These are phyloP conservation scores for Caenorhabditis remanei DNA, from an alignment of 1,140 invertebrate species.

Conservation along the genomic window DNA sequence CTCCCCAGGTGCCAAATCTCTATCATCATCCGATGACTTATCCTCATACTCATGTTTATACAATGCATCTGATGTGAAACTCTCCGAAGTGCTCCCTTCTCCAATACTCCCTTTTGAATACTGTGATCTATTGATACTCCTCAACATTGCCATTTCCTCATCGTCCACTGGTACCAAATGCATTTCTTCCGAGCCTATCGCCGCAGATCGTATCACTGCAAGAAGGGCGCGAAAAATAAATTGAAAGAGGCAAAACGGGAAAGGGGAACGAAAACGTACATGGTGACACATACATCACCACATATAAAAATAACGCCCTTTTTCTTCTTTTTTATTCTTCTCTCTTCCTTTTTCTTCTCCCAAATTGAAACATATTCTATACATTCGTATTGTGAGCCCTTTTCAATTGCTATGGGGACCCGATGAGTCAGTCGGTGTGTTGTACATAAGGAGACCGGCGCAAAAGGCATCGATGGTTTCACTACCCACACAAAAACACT, in stretches of 20 bases:
- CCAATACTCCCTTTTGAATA: slow-evolving; percentile 9
- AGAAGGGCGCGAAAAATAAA: background rate
- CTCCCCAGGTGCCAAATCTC: background rate
- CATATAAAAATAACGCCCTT: slow-evolving; percentile 33
- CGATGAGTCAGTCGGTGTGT: background rate
- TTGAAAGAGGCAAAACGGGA: background rate
- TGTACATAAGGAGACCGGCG: background rate
- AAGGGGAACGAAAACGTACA: background rate
- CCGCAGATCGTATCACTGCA: slow-evolving; percentile 46
- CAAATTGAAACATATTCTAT: slow-evolving; percentile 45
- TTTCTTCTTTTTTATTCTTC: background rate
- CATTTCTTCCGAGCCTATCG: slow-evolving; percentile 36
- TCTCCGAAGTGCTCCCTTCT: background rate
- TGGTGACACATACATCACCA: slow-evolving; percentile 17
- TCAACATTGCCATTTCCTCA: slow-evolving; percentile 40
- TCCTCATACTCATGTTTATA: slow-evolving; percentile 48
- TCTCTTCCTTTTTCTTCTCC: background rate
- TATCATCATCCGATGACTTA: slow-evolving; percentile 40
- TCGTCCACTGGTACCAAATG: slow-evolving; percentile 35
- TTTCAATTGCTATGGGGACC: slow-evolving; percentile 13
- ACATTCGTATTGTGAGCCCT: slow-evolving; percentile 52
- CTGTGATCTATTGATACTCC: slow-evolving; percentile 33
- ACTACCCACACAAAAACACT: background rate
- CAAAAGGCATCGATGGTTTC: background rate
- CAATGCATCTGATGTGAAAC: slow-evolving; percentile 13